phyloP scores from a whole-genome alignment of 2,113 vertebrate genomes.

The Suricata suricatta region DNA sequence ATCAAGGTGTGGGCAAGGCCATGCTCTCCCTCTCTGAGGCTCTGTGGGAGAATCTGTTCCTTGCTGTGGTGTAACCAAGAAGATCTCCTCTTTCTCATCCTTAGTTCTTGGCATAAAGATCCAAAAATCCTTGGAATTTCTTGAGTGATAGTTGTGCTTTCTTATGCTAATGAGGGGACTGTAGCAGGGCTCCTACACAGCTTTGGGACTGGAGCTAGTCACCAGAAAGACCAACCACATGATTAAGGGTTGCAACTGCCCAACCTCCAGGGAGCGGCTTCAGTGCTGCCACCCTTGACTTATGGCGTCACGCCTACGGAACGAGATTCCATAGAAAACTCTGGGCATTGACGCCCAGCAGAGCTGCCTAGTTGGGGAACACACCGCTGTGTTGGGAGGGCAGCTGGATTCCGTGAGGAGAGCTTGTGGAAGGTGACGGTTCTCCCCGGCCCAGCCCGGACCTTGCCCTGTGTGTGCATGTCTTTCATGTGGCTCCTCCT shows the following conservation, averaged over 20 bases:
- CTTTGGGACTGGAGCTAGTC: background rate
- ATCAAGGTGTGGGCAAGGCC: background rate
- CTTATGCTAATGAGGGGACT: background rate
- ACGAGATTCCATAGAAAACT: background rate
- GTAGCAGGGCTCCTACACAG: background rate
- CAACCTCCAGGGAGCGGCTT: background rate
- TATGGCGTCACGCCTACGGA: background rate
- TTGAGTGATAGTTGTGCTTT: background rate
- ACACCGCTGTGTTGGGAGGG: background rate
- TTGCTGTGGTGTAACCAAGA: background rate
- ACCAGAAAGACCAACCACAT: background rate
- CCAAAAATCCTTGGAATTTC: background rate
- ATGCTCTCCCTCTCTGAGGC: background rate
- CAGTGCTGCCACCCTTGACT: background rate
- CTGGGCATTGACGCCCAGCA: background rate
- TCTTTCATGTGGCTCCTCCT: background rate
- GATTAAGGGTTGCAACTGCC: background rate
- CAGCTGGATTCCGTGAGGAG: rapidly evolving
- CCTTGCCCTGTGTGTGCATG: background rate
- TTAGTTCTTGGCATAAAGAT: background rate
- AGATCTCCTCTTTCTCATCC: background rate
- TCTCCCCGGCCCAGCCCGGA: background rate
- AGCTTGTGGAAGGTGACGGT: background rate
- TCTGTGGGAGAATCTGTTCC: background rate
- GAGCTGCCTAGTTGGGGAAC: background rate